Conservation (phyloP, 2,888 invertebrate species). For the Caenorhabditis angaria region DNA sequence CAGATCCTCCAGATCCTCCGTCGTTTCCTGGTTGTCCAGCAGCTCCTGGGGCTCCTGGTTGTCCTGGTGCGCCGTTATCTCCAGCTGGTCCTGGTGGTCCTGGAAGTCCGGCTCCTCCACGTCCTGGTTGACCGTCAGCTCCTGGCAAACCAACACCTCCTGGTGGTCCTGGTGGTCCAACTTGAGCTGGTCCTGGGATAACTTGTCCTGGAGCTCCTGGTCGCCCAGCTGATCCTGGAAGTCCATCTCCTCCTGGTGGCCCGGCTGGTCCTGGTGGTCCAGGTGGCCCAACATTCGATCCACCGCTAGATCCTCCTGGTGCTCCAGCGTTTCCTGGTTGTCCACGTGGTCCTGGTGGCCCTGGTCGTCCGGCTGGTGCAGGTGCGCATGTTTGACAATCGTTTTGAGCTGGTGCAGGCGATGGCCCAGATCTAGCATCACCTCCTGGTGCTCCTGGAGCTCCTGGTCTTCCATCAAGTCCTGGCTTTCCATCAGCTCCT, state of each 20-base stretch:
- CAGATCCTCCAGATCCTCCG: conserved; percentile 38
- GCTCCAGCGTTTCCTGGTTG: conserved; percentile 37
- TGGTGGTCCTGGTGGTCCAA: conserved; percentile 40
- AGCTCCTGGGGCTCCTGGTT: conserved; percentile 29
- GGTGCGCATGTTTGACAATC: conserved; percentile 39
- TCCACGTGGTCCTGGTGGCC: conserved; percentile 52
- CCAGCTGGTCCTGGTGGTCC: conserved; percentile 49
- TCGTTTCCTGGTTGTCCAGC: conserved; percentile 39
- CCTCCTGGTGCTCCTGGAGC: conserved; percentile 35
- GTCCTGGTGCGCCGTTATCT: conserved; percentile 38
- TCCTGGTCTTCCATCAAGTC: conserved; percentile 34
- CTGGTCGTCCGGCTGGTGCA: conserved; percentile 38
- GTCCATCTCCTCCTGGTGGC: conserved; percentile 49
- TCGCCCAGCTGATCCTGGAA: conserved; percentile 42
- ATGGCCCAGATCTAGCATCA: conserved; percentile 19
- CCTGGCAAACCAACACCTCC: conserved; percentile 45
- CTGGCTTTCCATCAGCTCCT: conserved; percentile 51
- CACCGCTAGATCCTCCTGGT: conserved; percentile 23
- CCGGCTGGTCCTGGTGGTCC: conserved; percentile 52
- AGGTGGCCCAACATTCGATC: conserved; percentile 35
- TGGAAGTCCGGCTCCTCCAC: conserved; percentile 37
- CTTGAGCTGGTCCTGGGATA: conserved; percentile 21
- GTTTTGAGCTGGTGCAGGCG: not conserved
- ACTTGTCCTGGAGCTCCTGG: conserved; percentile 45
- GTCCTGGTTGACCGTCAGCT: conserved; percentile 41